Conservation (phyloP, 35 echinoderm and acorn worm genomes). For the Chiridota heheva region DNA sequence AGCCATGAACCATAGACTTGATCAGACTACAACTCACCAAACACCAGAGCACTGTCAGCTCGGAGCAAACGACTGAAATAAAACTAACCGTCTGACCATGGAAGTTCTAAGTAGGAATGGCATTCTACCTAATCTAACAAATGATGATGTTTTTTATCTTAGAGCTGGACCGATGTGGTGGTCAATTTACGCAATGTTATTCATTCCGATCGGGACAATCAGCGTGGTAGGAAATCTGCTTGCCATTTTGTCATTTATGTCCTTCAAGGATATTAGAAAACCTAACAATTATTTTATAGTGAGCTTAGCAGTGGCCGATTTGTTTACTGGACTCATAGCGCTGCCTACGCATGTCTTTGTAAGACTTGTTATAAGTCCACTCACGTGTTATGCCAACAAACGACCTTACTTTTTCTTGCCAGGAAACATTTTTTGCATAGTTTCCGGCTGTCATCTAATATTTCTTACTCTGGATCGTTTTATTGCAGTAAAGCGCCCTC, state of each 20-base stretch:
- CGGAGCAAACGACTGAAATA: too few relatives aligned
- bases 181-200: too few relatives aligned
- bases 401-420: constrained; percentile 22
- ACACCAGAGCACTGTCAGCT: too few relatives aligned
- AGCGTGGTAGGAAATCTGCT: constrained; percentile 13
- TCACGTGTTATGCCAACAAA: not conserved
- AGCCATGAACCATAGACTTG: too few relatives aligned
- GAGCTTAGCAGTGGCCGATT: constrained; percentile 4
- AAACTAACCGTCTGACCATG: too few relatives aligned
- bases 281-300: constrained; percentile 5
- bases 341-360: not conserved
- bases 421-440: not conserved
- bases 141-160: too few relatives aligned
- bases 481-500: constrained; percentile 18
- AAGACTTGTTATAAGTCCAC: constrained; percentile 6
- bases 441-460: constrained; percentile 11
- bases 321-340: constrained; percentile 11
- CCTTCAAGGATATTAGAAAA: not conserved
- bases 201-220: not conserved
- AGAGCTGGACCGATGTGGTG: too few relatives aligned
- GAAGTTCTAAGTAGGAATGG: too few relatives aligned
- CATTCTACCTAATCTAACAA: too few relatives aligned
- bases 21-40: too few relatives aligned
- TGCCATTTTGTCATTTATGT: constrained; percentile 11
- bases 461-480: constrained; percentile 17